Evolutionary conservation across 2,888 invertebrate species (phyloP).

Genomic region (Chrysotoxum bicinctum): DNA sequence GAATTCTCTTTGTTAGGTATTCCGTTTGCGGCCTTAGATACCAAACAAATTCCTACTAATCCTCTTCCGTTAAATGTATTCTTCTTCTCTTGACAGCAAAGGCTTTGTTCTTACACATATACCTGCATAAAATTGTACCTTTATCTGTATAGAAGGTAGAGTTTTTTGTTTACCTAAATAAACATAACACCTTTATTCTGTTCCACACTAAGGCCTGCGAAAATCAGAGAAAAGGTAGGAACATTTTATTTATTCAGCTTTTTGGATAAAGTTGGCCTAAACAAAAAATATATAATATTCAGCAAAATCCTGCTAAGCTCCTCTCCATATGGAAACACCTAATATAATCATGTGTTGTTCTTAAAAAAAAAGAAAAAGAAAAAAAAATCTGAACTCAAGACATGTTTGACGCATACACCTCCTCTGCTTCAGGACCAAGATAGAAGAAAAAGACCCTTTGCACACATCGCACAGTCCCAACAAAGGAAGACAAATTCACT

Average conservation of each 20-base stretch:
- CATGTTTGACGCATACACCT: background rate
- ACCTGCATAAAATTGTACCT: background rate
- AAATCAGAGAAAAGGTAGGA: background rate
- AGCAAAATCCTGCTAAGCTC: background rate
- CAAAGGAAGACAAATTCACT: background rate
- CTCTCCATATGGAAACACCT: background rate
- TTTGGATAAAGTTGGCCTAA: background rate
- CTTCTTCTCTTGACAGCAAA: slow-evolving; percentile 25
- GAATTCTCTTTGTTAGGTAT: slow-evolving; percentile 25
- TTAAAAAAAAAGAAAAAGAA: background rate
- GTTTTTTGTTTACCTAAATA: slow-evolving; percentile 15
- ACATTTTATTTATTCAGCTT: slow-evolving; percentile 33
- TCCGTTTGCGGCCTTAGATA: slow-evolving; percentile 22
- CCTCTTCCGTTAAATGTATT: slow-evolving; percentile 39
- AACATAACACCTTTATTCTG: background rate
- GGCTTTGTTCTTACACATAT: background rate
- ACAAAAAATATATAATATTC: slow-evolving; percentile 8
- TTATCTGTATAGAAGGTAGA: too few relatives aligned
- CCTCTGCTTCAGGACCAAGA: background rate
- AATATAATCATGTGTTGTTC: slow-evolving; percentile 3
- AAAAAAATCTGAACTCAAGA: slow-evolving; percentile 26
- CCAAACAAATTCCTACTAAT: slow-evolving; percentile 37
- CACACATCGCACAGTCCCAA: background rate
- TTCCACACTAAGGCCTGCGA: background rate
- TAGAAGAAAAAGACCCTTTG: background rate